Evolutionary conservation across 1,140 invertebrate genomes (phyloP), one percentile per base, ranked within the genome.

Genomic region (Drosophila ananassae): DNA sequence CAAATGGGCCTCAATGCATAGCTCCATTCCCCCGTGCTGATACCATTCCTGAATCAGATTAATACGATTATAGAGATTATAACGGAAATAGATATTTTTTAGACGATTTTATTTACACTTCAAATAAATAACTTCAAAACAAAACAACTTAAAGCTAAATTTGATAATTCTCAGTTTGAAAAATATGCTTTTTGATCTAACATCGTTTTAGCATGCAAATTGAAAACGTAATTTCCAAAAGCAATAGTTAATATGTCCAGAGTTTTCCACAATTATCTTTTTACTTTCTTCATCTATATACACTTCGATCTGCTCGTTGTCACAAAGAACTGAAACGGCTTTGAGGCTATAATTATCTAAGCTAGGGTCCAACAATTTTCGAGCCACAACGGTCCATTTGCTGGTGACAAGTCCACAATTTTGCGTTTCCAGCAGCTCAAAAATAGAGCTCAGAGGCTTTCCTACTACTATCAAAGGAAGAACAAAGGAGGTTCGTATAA

Each of bases 221-320:
- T 57, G 32, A 17, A 79, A 73, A 3, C n/a, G 1, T 0, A 79
- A 39, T 1, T 30, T 61, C 75, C 68, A 79, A 46, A 78, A 78
- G 4, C 61, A 78, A 25, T 78, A 78, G 9, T 68, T 62, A 0
- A 79, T 13, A 21, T 62, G 78, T 1, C 7, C 67, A 22, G 32
- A n/a, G 4, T 50, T 34, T 2, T 46, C 6, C 9, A 61, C n/a
- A n/a, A 73, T 58, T 2, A 53, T 47, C 13, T 10, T 2, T 60
- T 56, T 48, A 12, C 75, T 79, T 1, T 58, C 75, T 2, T 12
- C 41, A 32, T 79, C 76, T 8, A 79, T 41, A 25, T 68, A 79
- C 0, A 79, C 1, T 12, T 46, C 54, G 1, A 79, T 22, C 3
- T 37, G 0, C 10, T 62, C 48, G 25, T 79, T 79, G 2, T 58